Conservation (phyloP, 2,113 vertebrate species). For the Oxygymnocypris stewartii region DNA sequence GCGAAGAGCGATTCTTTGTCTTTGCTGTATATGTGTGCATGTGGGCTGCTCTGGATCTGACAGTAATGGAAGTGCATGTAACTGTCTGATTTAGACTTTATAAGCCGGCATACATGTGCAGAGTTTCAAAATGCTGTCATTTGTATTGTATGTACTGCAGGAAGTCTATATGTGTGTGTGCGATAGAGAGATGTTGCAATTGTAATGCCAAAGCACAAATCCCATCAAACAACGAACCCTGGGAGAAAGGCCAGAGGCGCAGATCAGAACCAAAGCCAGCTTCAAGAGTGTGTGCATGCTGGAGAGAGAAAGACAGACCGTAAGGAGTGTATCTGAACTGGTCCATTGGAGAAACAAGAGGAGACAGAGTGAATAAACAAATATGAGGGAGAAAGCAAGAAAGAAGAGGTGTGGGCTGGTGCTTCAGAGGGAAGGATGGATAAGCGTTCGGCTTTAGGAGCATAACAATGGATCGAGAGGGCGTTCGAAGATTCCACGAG, state of each 20-base stretch:
- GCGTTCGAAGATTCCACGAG: constrained; percentile 29
- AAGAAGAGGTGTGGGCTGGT: constrained; percentile 38
- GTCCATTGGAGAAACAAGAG: constrained; percentile 16
- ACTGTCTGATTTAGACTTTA: constrained; percentile 29
- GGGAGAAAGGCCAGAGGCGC: constrained; percentile 70
- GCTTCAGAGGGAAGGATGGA: constrained; percentile 23
- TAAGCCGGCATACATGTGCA: constrained; percentile 34
- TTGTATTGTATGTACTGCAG: constrained; percentile 22
- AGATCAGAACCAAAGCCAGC: constrained; percentile 69
- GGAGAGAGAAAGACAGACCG: constrained; percentile 49
- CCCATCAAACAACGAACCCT: constrained; percentile 71
- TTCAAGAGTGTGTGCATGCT: constrained; percentile 59
- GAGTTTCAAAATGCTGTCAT: constrained; percentile 23
- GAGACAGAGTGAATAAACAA: constrained; percentile 37
- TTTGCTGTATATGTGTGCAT: neutral
- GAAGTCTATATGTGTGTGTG: constrained; percentile 43
- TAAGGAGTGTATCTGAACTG: constrained; percentile 1
- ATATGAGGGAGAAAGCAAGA: constrained; percentile 13
- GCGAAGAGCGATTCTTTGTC: constrained; percentile 40
- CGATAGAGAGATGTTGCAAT: constrained; percentile 53
- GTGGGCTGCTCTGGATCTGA: constrained; percentile 32
- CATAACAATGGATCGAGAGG: constrained; percentile 31
- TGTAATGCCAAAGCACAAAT: constrained; percentile 69
- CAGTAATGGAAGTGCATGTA: constrained; percentile 38
- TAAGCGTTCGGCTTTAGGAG: constrained; percentile 34